Conservation (phyloP, 2,888 invertebrate species). For the Crematogaster levior region DNA sequence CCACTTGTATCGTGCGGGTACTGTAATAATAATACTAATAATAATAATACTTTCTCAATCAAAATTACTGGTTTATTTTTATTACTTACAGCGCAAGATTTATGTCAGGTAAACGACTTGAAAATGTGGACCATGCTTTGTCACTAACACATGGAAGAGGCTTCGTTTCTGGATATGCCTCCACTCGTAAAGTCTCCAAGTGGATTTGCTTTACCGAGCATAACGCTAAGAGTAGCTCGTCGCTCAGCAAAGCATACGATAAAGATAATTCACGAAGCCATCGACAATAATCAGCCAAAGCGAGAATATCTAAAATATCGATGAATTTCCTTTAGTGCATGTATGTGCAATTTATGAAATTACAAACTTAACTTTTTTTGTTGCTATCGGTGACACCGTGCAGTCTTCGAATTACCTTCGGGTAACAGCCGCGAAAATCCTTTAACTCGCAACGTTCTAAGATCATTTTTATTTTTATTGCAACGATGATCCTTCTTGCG, state of each 20-base stretch:
- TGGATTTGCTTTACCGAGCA: conserved; percentile 75
- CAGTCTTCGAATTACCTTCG: neutral
- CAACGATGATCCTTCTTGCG: neutral
- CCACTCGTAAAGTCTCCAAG: neutral
- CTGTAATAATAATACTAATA: neutral
- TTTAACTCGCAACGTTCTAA: neutral
- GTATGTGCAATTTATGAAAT: conserved; percentile 30
- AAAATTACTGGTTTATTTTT: neutral
- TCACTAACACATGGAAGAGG: conserved; percentile 9
- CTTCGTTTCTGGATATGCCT: conserved; percentile 3
- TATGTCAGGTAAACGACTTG: neutral
- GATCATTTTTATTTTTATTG: neutral
- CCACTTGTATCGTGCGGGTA: neutral
- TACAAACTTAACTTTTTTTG: neutral
- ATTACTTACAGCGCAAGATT: conserved; percentile 23
- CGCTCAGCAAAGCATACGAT: conserved; percentile 82
- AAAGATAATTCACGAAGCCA: conserved; percentile 82
- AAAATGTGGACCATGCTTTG: neutral
- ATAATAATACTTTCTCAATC: neutral
- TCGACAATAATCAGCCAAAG: conserved; percentile 74
- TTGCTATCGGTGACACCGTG: neutral
- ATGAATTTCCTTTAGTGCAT: neutral
- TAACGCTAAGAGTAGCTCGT: conserved; percentile 81
- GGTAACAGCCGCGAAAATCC: conserved; percentile 10
- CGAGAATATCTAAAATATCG: conserved; percentile 76